Base-by-base conservation (phyloP, 2,797 vertebrate genomes). In the Phaenicophaeus curvirostris region DNA sequence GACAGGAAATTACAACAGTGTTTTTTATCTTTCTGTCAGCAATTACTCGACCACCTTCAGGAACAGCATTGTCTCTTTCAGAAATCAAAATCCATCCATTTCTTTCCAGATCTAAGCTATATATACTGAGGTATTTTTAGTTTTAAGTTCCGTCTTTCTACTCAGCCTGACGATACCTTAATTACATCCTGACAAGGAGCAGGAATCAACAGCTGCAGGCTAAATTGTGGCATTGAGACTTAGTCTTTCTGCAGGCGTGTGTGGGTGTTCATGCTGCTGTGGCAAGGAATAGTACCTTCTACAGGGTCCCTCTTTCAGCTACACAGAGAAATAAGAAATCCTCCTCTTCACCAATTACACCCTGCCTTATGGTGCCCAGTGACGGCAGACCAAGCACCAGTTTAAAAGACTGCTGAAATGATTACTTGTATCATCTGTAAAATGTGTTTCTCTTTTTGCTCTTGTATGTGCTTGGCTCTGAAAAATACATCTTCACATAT, bases 121-220 rank as follows among this genome's bases (percentile, higher is more conserved):
- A 97, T 98, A 98, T 98, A 97, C 57, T 68, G 75, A 46, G 30
- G 28, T 97, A 98, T 97, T 98, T 98, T 98, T 97, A 97, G 96
- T 75, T 66, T 87, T 93, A 97, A 96, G 76, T 94, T 73, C 57
- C 90, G 82, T 96, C 94, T 98, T 97, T 74, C 84, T 87, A 73
- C 93, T 93, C 84, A 85, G 42, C 68, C 84, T 97, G 96, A 95
- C 27, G n/a, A 82, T 84, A 96, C 90, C 57, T 95, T 97, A 97
- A 97, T 97, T 96, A 95, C 68, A 97, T 89, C 92, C 91, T 96
- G 83, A 67, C 96, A 88, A 88, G 72, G 80, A 91, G 72, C 58
- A 95, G 85, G 76, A 96, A 93, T 87, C 85, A 79, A 71, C 83
- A 84, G 84, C 41, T 12, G 90, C 65, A 72, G 53, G 44, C 78